Percentiles rank a stretch among this genome's conserved stretches.
Conservation (phyloP, 2,797 vertebrate species). For the Myotis pilosus region DNA sequence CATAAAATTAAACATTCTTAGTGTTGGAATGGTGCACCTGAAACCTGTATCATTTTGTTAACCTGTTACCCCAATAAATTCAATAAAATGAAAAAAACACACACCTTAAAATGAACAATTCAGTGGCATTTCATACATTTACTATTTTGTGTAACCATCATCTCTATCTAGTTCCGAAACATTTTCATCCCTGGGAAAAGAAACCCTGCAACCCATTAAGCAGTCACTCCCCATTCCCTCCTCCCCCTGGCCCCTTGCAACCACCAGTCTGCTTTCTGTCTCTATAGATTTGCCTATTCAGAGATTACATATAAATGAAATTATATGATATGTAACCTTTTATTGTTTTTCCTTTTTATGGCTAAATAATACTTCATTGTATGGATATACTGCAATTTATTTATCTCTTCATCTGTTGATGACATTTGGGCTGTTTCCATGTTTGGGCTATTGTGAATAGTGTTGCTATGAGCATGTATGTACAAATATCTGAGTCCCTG, state of each 20-base stretch:
- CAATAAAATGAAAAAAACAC: background rate
- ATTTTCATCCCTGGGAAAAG: background rate
- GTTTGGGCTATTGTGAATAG: background rate
- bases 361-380: background rate
- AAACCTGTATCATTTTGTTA: background rate
- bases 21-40: background rate
- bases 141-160: background rate
- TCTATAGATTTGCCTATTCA: background rate
- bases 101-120: background rate
- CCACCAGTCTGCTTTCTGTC: background rate
- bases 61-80: background rate
- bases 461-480: background rate
- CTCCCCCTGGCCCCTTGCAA: background rate
- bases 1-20: background rate
- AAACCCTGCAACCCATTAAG: background rate
- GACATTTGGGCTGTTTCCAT: background rate
- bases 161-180: background rate
- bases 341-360: background rate
- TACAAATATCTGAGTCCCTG: background rate
- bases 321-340: background rate
- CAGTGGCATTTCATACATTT: background rate
- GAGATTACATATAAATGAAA: background rate
- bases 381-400: background rate
- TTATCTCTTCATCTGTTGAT: background rate
- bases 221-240: background rate